Evolutionary conservation across 1,140 invertebrate genomes (phyloP), one percentile per base, ranked within the genome.

Genomic region (Calephelis virginiensis): DNA sequence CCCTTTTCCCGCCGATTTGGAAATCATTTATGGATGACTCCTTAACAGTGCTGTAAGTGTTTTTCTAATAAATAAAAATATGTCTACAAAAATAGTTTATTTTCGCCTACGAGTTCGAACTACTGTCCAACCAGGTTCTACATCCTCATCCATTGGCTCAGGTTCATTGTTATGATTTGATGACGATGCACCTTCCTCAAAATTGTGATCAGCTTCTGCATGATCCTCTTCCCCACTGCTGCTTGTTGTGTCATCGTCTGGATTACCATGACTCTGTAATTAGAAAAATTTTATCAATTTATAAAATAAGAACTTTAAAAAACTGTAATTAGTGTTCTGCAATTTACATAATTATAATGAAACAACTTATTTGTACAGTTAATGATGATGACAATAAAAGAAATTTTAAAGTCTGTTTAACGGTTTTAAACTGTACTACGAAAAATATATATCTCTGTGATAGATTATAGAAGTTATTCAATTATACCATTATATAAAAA

Each of bases 81-180:
- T 56, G 62, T 56, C 45, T 61, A 50, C 56, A 40, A 37, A 50
- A 10, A 53, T 5, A 49, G 13, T 71, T 72, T 78, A 84, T 79
- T 91, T 92, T 73, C 88, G 93, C 81, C 88, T 92, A 61, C 90
- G 81, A n/a, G 81, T 82, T 71, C 86, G 88, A 0, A 94, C 93
- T 48, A 92, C 91, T 28, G 92, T 93, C 93, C 93, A 94, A 8
- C 92, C 93, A 0, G 91, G 89, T 68, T 93, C 93, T 1, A 85
- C 82, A 75, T 94, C 93, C 47, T 93, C 92, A 48, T 93, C 90
- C 88, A 90, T 88, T 5, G 84, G 82, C 64, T 88, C 83, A 14
- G 72, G 71, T 12, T 72, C 75, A 65, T 76, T 68, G 17, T 67
- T 75, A 40, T 69, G 67, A 8, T 75, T 76, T 12, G 80, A 81